Conservation (phyloP, 1,140 invertebrate genomes). For the Drosophila pseudoananassae region DNA sequence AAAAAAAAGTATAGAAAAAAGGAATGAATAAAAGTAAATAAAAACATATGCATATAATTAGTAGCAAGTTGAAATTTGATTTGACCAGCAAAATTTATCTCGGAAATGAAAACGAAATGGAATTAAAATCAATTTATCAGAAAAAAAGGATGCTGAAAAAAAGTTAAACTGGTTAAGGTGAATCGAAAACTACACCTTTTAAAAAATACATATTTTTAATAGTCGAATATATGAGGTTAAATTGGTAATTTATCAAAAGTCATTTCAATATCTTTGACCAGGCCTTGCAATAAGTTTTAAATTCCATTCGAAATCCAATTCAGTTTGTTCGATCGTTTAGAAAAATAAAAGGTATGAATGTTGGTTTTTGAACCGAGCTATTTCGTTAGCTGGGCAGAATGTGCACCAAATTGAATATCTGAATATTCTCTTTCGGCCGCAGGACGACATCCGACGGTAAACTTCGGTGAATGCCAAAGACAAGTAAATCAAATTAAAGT, state of each 20-base stretch:
- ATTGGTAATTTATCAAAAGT: neutral
- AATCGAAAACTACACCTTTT: neutral
- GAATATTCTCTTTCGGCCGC: slow-evolving; percentile 8
- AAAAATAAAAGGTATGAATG: neutral
- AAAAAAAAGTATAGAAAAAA: slow-evolving; percentile 14
- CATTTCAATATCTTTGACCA: neutral
- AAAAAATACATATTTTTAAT: neutral
- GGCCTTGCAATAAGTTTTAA: neutral
- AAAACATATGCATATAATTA: slow-evolving; percentile 61
- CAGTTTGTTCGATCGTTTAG: neutral
- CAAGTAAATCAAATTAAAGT: slow-evolving; percentile 41
- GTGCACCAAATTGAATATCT: slow-evolving; percentile 1
- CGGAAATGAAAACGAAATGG: slow-evolving; percentile 28
- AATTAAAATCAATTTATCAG: slow-evolving; percentile 42
- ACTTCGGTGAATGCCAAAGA: slow-evolving; percentile 7
- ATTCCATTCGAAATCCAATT: neutral
- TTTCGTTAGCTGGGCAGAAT: neutral
- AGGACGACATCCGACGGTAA: slow-evolving; percentile 23
- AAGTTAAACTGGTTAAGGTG: neutral
- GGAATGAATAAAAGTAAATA: slow-evolving; percentile 37
- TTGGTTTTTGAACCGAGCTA: neutral
- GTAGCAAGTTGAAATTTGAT: slow-evolving; percentile 37
- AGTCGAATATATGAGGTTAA: neutral
- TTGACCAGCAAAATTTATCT: slow-evolving; percentile 27
- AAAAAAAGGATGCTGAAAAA: neutral